Evolutionary conservation across 1,140 invertebrate genomes (phyloP).

Genomic region (Drosophila sproati): DNA sequence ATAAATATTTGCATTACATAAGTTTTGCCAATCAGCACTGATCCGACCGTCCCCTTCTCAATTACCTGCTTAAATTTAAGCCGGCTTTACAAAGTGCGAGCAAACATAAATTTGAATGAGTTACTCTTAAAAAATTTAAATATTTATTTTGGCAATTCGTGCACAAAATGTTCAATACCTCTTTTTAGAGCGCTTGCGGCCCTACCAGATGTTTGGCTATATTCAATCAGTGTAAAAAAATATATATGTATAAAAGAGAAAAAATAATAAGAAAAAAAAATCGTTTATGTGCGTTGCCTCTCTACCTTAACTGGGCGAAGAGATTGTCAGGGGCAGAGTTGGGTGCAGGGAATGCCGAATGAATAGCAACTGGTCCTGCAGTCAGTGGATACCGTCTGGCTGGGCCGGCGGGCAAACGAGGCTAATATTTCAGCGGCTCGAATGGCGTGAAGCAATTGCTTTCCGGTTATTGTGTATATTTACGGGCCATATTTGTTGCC

Average conservation of each 20-base stretch:
- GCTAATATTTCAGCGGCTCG: conserved; percentile 76
- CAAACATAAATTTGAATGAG: conserved; percentile 16
- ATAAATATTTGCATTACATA: conserved; percentile 17
- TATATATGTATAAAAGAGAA: not conserved
- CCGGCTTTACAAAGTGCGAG: conserved; percentile 9
- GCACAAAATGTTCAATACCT: conserved; percentile 48
- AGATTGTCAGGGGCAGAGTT: not conserved
- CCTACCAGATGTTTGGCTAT: conserved; percentile 31
- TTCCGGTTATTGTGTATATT: conserved; percentile 69
- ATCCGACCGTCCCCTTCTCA: conserved; percentile 11
- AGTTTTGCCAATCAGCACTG: conserved; percentile 12
- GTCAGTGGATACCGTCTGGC: not conserved
- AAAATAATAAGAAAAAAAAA: conserved; percentile 5
- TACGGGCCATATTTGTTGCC: conserved; percentile 52
- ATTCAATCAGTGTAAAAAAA: conserved; percentile 59
- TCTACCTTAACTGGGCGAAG: conserved; percentile 6
- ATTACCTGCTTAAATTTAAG: conserved; percentile 8
- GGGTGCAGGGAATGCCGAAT: no score
- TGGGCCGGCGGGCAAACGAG: conserved; percentile 55
- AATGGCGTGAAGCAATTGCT: conserved; percentile 75
- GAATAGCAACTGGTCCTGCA: conserved; percentile 31
- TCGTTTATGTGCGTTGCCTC: conserved; percentile 5
- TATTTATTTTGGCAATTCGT: conserved; percentile 66
- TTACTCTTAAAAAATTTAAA: conserved; percentile 56
- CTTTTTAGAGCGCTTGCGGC: conserved; percentile 17